These are phyloP conservation scores for Porites evermanni DNA, from an alignment of 92 coral and sea anemone genomes.

Conservation along the genomic window DNA sequence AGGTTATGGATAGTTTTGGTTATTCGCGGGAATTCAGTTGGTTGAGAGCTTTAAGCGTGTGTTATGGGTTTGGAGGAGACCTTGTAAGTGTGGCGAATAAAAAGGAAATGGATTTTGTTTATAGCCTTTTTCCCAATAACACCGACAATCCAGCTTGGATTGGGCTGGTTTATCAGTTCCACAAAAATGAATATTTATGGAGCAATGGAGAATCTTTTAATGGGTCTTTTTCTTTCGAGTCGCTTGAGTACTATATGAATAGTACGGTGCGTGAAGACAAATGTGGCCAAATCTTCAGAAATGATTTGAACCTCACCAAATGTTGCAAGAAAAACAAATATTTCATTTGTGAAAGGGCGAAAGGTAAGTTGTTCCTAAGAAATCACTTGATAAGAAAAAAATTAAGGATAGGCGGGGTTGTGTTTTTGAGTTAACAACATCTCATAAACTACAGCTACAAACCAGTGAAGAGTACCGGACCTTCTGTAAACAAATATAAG, in stretches of 20 bases:
- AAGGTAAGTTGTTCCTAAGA: constrained; percentile 27
- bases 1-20: neutral
- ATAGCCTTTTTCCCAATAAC: neutral
- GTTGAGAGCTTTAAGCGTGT: neutral
- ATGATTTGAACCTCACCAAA: constrained; percentile 19
- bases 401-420: no score
- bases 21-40: neutral
- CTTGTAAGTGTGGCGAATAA: neutral
- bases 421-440: no score
- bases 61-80: neutral
- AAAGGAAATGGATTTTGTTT: neutral
- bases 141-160: constrained; percentile 31
- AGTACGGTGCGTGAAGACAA: neutral
- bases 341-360: constrained; percentile 9
- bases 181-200: constrained; percentile 45
- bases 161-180: constrained; percentile 36
- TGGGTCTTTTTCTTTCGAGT: constrained; percentile 22
- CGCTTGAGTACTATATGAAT: neutral
- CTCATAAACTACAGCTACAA: no score
- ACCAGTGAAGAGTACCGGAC: no score
- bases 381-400: no score
- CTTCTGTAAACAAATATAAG: no score
- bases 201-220: constrained; percentile 43
- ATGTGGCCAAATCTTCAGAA: constrained; percentile 3
- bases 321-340: constrained; percentile 27